These are phyloP conservation scores for Noctua janthe DNA, from an alignment of 2,888 invertebrate species.

Conservation along the genomic window DNA sequence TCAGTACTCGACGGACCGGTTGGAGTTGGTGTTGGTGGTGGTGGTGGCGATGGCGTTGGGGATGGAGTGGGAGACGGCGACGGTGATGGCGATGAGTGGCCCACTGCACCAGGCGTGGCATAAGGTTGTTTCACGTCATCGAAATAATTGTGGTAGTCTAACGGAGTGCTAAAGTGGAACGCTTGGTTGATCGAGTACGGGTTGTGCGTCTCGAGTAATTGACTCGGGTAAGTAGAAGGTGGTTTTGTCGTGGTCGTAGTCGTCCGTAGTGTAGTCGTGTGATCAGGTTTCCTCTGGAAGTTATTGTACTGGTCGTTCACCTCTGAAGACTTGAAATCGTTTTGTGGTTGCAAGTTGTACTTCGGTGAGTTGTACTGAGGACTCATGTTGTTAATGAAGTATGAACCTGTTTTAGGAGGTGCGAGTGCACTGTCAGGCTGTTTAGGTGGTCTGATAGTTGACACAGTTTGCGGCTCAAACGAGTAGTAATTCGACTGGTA, in stretches of 20 bases:
- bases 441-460: slow-evolving; percentile 77
- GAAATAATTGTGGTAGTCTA: slow-evolving; percentile 85
- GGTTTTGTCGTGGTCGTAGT: slow-evolving; percentile 79
- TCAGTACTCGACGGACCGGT: slow-evolving; percentile 65
- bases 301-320: slow-evolving; percentile 71
- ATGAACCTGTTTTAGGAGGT: slow-evolving; percentile 78
- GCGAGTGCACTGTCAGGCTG: slow-evolving; percentile 70
- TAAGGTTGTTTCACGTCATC: slow-evolving; percentile 83
- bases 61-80: slow-evolving; percentile 32
- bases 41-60: slow-evolving; percentile 19
- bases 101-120: slow-evolving; percentile 71
- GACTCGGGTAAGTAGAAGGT: slow-evolving; percentile 83
- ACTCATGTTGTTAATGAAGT: slow-evolving; percentile 77
- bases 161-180: slow-evolving; percentile 87
- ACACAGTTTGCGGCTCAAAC: slow-evolving; percentile 85
- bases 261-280: slow-evolving; percentile 75
- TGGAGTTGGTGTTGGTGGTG: slow-evolving; percentile 62
- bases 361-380: slow-evolving; percentile 78
- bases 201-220: slow-evolving; percentile 86
- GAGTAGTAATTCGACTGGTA: slow-evolving; percentile 84
- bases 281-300: slow-evolving; percentile 74
- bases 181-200: slow-evolving; percentile 89
- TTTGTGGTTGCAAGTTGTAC: slow-evolving; percentile 74
- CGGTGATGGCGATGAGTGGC: slow-evolving; percentile 67
- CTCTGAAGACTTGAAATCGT: slow-evolving; percentile 71